Conservation (phyloP, 2,113 vertebrate species). For the Paedocypris sp. region DNA sequence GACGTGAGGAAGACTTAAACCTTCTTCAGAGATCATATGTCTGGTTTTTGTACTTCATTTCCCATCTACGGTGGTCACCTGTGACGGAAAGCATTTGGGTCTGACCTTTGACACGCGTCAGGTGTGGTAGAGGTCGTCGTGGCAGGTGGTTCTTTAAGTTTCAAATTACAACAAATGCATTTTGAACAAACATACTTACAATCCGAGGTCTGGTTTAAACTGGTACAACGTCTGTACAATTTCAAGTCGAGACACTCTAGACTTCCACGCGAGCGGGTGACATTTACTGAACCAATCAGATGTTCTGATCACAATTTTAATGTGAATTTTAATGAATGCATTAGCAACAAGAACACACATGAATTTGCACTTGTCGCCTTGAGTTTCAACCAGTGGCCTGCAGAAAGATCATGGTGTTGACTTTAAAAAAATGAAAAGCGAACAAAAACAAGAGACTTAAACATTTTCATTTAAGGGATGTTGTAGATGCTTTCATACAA, state of each 20-base stretch:
- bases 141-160: not conserved
- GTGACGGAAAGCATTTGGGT: not conserved
- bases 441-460: not conserved
- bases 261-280: too few species aligned
- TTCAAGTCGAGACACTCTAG: too few species aligned
- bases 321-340: too few species aligned
- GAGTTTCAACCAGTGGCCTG: too few species aligned
- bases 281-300: too few species aligned
- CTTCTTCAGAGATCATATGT: slow-evolving; percentile 4
- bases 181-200: not conserved
- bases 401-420: too few species aligned
- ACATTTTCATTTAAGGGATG: not conserved
- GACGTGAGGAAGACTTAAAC: not conserved
- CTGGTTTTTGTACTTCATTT: not conserved
- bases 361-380: too few species aligned
- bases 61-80: not conserved
- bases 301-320: too few species aligned
- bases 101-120: too few species aligned
- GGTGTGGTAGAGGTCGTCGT: not conserved
- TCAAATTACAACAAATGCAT: not conserved
- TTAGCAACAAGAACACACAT: too few species aligned
- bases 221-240: too few species aligned
- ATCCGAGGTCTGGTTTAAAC: not conserved
- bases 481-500: not conserved
- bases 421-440: too few species aligned